Base-by-base conservation (phyloP, 2,113 vertebrate species). In the Dipodomys spectabilis region DNA sequence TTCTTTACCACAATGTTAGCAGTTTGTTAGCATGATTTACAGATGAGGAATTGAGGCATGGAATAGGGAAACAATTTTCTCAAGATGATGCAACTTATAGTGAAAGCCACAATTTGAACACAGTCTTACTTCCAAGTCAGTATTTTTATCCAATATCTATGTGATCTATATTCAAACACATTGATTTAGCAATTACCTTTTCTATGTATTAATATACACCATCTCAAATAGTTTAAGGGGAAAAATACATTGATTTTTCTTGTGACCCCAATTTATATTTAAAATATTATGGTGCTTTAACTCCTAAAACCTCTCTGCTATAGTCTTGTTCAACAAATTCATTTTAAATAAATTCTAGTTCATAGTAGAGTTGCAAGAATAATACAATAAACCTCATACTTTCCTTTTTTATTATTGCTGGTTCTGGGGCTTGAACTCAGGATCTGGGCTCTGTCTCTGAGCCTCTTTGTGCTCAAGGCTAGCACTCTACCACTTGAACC, bases 311-410 rank as follows among this genome's bases (percentile, higher is more conserved):
- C 65, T 82, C 10, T 88, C 2, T 84, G 23, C 28, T 85, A 30
- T 39, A 62, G 65, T 5, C 5, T 91, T 86, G 88, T 87, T 35
- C 18, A 92, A 32, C 74, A 32, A 68, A 86, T 23, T 74, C 79
- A 75, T 69, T 90, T 92, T 86, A 53, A 89, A 57, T 67, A 91
- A 85, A 91, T 89, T 86, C 25, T 86, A 60, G 18, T 19, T 86
- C 71, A 88, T 44, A 78, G 45, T 88, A 39, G 16, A 86, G 0
- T 62, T 89, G 2, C 2, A 72, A 78, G 28, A 82, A 82, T 19
- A 73, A 53, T 20, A 32, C 0, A 69, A 53, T 68, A 35, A 78
- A 73, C 16, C 10, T 18, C 79, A 3, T 10, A 12, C 49, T 78
- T 35, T 68, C 81, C 85, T 11, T 49, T 49, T 49, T 49, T 49